Conservation (phyloP, 2,888 invertebrate genomes). For the Nephrotoma guestfalica region DNA sequence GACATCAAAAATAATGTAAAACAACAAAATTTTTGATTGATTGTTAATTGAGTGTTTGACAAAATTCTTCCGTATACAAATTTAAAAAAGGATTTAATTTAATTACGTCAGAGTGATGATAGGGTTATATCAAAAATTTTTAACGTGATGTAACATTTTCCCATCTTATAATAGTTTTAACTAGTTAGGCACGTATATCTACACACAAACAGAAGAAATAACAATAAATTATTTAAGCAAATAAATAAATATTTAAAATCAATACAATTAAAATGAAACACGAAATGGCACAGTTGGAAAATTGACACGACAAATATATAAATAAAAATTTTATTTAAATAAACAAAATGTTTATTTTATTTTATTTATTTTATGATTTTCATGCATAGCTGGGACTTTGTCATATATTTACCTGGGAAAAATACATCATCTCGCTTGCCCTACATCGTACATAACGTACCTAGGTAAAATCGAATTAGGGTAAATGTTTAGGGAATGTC, state of each 20-base stretch:
- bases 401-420: neutral
- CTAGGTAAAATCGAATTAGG: no score
- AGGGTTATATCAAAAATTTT: neutral
- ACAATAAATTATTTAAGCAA: neutral
- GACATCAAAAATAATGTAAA: neutral
- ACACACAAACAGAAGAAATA: neutral
- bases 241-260: neutral
- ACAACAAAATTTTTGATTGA: neutral
- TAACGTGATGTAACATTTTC: neutral
- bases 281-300: neutral
- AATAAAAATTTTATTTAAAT: neutral
- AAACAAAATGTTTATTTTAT: neutral
- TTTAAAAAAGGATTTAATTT: neutral
- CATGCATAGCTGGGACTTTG: neutral
- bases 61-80: neutral
- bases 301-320: no score
- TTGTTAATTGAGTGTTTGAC: neutral
- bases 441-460: neutral
- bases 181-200: neutral
- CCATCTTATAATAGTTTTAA: neutral
- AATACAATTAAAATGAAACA: no score
- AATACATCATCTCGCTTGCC: neutral
- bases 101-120: neutral
- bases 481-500: neutral
- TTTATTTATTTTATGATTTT: neutral